phyloP scores from a whole-genome alignment of 2,888 invertebrate species.

The Chaitophorus viminalis region DNA sequence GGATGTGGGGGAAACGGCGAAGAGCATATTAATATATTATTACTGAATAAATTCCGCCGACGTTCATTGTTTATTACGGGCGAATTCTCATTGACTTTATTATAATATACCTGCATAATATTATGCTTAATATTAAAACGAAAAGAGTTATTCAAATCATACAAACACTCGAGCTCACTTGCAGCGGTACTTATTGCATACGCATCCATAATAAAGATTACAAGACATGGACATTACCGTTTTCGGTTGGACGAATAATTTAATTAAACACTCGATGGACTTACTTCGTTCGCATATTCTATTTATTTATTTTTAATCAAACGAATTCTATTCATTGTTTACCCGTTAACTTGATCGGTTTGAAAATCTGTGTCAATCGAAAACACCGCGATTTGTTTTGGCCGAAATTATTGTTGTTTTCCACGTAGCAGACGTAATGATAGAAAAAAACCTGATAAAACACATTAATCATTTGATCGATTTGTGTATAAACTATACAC shows the following conservation, averaged over 20 bases:
- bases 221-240: neutral
- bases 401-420: conserved; percentile 1
- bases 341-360: neutral
- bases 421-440: neutral
- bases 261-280: neutral
- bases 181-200: neutral
- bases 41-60: neutral
- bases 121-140: too few species aligned
- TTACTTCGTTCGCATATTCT: neutral
- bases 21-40: neutral
- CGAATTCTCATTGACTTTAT: neutral
- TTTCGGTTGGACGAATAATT: neutral
- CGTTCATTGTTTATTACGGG: neutral
- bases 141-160: too few species aligned
- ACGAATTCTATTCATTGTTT: neutral
- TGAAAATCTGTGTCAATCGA: neutral
- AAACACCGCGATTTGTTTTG: conserved; percentile 17
- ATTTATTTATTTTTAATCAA: neutral
- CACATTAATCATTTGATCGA: conserved; percentile 44
- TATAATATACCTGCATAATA: too few species aligned
- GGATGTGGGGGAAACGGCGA: too few species aligned
- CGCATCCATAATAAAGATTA: neutral
- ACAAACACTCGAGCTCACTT: neutral
- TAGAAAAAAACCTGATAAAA: conserved; percentile 44
- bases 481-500: neutral